These are phyloP conservation scores for Zeus faber DNA, from an alignment of 2,113 vertebrate genomes.

Conservation along the genomic window DNA sequence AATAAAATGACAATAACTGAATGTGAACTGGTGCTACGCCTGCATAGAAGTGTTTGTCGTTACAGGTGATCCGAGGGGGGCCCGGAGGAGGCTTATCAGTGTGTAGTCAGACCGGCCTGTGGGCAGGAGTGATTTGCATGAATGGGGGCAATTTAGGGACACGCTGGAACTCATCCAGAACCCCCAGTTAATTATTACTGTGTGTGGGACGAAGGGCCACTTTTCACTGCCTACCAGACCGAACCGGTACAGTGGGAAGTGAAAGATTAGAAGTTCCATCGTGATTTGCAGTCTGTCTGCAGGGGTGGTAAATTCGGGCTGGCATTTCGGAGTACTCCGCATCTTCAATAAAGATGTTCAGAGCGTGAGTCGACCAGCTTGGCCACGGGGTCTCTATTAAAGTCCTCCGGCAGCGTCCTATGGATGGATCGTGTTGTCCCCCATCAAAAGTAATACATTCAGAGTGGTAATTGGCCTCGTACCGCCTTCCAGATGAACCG, in stretches of 20 bases:
- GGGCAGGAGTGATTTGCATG: conserved; percentile 62
- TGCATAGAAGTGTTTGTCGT: too few relatives aligned
- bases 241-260: conserved; percentile 33
- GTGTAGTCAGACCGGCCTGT: conserved; percentile 56
- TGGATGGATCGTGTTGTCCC: not conserved
- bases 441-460: not conserved
- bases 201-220: conserved; percentile 27
- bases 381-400: not conserved
- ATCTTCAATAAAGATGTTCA: not conserved
- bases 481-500: not conserved
- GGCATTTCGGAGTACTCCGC: not conserved
- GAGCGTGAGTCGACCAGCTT: not conserved
- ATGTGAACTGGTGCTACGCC: too few relatives aligned
- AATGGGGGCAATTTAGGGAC: conserved; percentile 62
- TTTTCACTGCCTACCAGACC: conserved; percentile 35
- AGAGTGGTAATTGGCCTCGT: not conserved
- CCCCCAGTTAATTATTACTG: conserved; percentile 64
- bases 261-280: conserved; percentile 31
- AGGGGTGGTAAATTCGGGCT: conserved; percentile 30
- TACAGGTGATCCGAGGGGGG: too few relatives aligned
- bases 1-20: too few relatives aligned
- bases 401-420: not conserved
- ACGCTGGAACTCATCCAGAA: conserved; percentile 50
- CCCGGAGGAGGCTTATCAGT: conserved; percentile 60
- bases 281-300: conserved; percentile 25